These are phyloP conservation scores for Drosophila conformis DNA, from an alignment of 2,888 invertebrate species.

Conservation along the genomic window DNA sequence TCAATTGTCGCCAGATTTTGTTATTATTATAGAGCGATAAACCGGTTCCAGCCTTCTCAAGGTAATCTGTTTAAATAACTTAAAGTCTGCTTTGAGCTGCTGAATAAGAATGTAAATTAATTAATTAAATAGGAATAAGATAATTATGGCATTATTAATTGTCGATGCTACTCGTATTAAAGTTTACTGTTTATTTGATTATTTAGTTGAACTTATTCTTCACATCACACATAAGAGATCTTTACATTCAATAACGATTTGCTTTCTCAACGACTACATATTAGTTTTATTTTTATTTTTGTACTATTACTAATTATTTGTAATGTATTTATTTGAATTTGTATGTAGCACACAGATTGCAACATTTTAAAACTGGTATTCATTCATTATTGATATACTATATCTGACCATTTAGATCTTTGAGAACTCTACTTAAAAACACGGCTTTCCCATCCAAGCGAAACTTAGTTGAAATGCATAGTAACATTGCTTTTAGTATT, in stretches of 20 bases:
- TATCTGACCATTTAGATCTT: constrained; percentile 5
- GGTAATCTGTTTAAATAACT: no score
- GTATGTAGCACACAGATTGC: constrained; percentile 25
- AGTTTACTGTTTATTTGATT: constrained; percentile 14
- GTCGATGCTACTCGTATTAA: background rate
- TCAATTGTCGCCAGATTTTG: constrained; percentile 18
- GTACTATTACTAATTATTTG: constrained; percentile 48
- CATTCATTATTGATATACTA: background rate
- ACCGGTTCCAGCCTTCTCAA: constrained; percentile 13
- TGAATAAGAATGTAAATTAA: background rate
- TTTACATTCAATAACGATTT: constrained; percentile 31
- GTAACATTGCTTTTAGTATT: constrained; percentile 55
- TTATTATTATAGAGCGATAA: constrained; percentile 9
- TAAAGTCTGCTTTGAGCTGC: no score
- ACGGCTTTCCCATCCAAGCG: constrained; percentile 5
- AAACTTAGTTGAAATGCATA: constrained; percentile 55
- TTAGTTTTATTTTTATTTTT: constrained; percentile 8
- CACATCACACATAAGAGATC: constrained; percentile 54
- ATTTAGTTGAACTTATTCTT: constrained; percentile 24
- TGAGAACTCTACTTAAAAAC: constrained; percentile 10
- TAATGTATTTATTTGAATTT: constrained; percentile 47
- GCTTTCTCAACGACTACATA: constrained; percentile 59
- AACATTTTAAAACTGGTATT: constrained; percentile 54
- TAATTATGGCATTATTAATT: background rate
- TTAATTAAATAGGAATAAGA: background rate